Evolutionary conservation across 2,797 vertebrate genomes (phyloP), one percentile per base, ranked within the genome.

Genomic region (Karalla daura): DNA sequence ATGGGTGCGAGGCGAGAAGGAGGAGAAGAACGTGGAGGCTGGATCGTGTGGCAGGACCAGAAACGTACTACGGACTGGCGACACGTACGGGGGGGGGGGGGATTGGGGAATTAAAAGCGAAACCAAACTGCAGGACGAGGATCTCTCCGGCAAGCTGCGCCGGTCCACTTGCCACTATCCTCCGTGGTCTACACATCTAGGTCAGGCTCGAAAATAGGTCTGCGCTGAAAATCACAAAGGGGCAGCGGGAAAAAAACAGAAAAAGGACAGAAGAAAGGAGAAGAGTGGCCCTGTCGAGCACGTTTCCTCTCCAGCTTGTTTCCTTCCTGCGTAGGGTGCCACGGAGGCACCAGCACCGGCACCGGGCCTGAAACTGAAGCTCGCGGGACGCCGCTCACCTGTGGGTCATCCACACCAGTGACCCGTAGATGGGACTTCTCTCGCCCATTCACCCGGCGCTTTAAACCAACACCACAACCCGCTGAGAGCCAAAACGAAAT

Each of bases 191-290:
- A 44, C 45, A 51, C 68, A 89, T 84, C 61, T 88, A 82, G 89
- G 90, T 89, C 89, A 87, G 55, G 32, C 71, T 83, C 68, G 18
- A 78, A 90, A 90, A 90, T 88, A 89, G 79, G 61, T 11, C 13
- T 56, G 66, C 12, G 2, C 40, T 64, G 59, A 79, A 81, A 79
- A 76, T 73, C 72, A 83, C 70, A 80, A 68, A 85, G 67, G 72
- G 56, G 27, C 41, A 52, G 46, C 11, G n/a, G n/a, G n/a, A n/a
- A n/a, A n/a, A n/a, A n/a, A n/a, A n/a, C n/a, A n/a, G n/a, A 33
- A 63, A 78, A 76, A 54, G 51, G 64, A 72, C 40, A 60, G 1
- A 14, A 66, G 54, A 44, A 40, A 67, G 77, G 23, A 43, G 40
- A 67, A 5, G 70, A 63, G 74, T 40, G 51, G 32, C 3, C 1